These are phyloP conservation scores for Psammodynastes pulverulentus DNA, from an alignment of 2,113 vertebrate species.

Conservation along the genomic window DNA sequence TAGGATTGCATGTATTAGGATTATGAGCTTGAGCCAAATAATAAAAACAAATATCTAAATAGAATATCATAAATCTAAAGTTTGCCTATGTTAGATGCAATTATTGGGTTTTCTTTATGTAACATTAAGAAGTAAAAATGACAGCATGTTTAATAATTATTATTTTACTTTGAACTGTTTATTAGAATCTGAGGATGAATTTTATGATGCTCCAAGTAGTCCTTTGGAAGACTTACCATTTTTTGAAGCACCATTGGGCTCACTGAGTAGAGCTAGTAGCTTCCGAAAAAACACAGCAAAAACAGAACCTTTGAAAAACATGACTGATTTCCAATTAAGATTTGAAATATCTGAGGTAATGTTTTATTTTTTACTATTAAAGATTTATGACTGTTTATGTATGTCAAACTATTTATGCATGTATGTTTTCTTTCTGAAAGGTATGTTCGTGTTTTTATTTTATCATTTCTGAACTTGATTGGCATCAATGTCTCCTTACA, in stretches of 20 bases:
- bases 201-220: constrained; percentile 90
- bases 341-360: constrained; percentile 92
- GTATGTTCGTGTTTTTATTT: background rate
- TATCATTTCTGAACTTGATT: background rate
- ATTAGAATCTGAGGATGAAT: constrained; percentile 90
- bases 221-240: constrained; percentile 79
- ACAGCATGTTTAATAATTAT: background rate
- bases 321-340: constrained; percentile 80
- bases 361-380: background rate
- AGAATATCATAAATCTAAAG: background rate
- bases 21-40: background rate
- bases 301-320: constrained; percentile 82
- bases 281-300: constrained; percentile 65
- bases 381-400: background rate
- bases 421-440: background rate
- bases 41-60: background rate
- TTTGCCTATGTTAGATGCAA: background rate
- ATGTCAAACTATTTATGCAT: background rate
- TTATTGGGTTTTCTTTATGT: background rate
- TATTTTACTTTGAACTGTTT: constrained; percentile 25
- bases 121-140: background rate
- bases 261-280: constrained; percentile 52
- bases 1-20: background rate
- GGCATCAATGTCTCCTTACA: background rate
- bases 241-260: constrained; percentile 70